Conservation (phyloP, 2,888 invertebrate genomes). For the Stenurella melanura region DNA sequence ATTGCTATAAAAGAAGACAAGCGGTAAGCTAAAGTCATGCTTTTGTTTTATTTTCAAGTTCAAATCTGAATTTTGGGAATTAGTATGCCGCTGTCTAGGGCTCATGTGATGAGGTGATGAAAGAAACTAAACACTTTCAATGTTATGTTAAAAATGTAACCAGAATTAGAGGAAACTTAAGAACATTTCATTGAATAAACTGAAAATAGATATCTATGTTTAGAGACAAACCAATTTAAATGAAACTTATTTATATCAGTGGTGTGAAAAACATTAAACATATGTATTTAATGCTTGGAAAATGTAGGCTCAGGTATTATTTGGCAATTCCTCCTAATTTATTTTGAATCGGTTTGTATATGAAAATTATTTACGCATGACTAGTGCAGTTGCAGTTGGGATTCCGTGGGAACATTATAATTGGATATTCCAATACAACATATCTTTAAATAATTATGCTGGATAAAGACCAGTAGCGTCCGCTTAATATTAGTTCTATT, state of each 20-base stretch:
- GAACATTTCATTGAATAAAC: constrained; percentile 57
- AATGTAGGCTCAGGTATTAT: constrained; percentile 21
- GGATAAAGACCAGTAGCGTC: neutral
- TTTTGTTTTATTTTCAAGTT: constrained; percentile 38
- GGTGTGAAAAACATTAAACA: constrained; percentile 55
- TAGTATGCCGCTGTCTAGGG: constrained; percentile 42
- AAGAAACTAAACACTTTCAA: constrained; percentile 58
- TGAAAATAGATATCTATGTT: constrained; percentile 58
- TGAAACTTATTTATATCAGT: constrained; percentile 53
- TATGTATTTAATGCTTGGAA: constrained; percentile 39
- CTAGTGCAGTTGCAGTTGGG: neutral
- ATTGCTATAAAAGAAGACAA: neutral
- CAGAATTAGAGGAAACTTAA: constrained; percentile 48
- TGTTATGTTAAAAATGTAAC: constrained; percentile 47
- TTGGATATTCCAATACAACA: neutral
- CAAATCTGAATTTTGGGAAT: constrained; percentile 31
- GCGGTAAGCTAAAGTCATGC: constrained; percentile 1
- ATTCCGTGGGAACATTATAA: neutral
- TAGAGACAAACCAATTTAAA: constrained; percentile 50
- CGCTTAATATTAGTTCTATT: too few species aligned
- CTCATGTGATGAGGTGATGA: constrained; percentile 59
- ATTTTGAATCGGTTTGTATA: neutral
- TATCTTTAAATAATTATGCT: constrained; percentile 12
- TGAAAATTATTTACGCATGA: neutral
- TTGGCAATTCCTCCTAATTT: constrained; percentile 23